Evolutionary conservation across 1,140 invertebrate genomes (phyloP), one percentile per base, ranked within the genome.

Genomic region (Eupeodes corollae): DNA sequence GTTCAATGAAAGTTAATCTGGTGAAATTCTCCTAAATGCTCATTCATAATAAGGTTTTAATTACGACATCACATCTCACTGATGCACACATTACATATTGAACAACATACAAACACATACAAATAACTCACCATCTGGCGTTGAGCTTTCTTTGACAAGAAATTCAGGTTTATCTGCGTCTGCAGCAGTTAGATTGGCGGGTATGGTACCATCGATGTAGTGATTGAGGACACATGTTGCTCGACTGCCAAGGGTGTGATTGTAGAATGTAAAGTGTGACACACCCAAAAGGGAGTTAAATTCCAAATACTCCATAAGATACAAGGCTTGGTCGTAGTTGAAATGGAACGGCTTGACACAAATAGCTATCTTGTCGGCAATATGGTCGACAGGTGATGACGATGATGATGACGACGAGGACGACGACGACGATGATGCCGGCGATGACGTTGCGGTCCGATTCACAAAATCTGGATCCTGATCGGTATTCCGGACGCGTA

Each of bases 341-440:
- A 87, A 93, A 68, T 95, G 91, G 33, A 97, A 75, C 0, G 93
- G 91, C 56, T 95, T 94, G 11, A 96, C 85, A 67, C 93, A 97
- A n/a, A 95, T 80, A 3, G 83, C 89, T 19, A 96, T 79, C 47
- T 73, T 74, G 44, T 77, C 73, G 49, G 74, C 70, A 13, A 73
- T 60, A 31, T 59, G 55, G 2, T 63, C 59, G 12, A 56, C 60
- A 33, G 53, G 59, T n/a, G 56, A 65, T 44, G 44, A 19, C 2
- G 39, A 40, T 38, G 39, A 34, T 10, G 40, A 39, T 47, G 32
- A 30, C 33, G 33, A 43, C 5, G 33, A 37, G 44, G 39, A 11
- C n/a, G 35, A 48, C 19, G 44, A 39, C 44, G n/a, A 44, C 46
- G 41, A 38, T 12, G n/a, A n/a, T 14, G 45, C 33, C 11, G 39